Base-by-base conservation (phyloP, 2,888 invertebrate genomes). In the Operophtera brumata region DNA sequence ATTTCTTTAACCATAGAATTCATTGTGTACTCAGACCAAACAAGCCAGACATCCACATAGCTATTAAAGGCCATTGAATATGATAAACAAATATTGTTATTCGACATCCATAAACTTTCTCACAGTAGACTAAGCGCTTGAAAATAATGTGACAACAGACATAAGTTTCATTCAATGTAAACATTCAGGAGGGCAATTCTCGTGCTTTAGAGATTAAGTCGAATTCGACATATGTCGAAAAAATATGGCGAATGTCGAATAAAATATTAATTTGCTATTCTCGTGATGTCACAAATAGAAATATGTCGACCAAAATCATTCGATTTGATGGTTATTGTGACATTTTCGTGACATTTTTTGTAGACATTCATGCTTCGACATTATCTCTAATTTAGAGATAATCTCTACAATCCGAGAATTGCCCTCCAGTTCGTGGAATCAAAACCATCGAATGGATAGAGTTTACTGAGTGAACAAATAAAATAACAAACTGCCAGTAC, bases 401-500 rank as follows among this genome's bases (percentile, higher is more conserved):
- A n/a, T n/a, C n/a, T n/a, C n/a, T n/a, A n/a, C n/a, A n/a, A n/a
- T n/a, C n/a, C n/a, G n/a, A n/a, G n/a, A n/a, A n/a, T n/a, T n/a
- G n/a, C n/a, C n/a, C n/a, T n/a, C n/a, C n/a, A 74, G 70, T 87
- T 85, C 87, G 81, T 66, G 73, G 86, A 87, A 86, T 86, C 85
- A 85, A 86, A 86, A 81, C 82, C 78, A 82, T 86, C 84, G 84
- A 77, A 73, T 76, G 77, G 72, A 86, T 85, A 86, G 84, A 81
- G 80, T 85, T 83, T 84, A 82, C 86, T 73, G 80, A 86, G 86
- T 80, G 75, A 78, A 79, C 78, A 87, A 87, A 87, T 82, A 87
- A 84, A 87, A 86, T 85, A 87, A 87, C 85, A 86, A 73, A 78
- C 76, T 69, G 62, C 49, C 65, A 71, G 74, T 75, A 75, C 77